Evolutionary conservation across 2,113 vertebrate species (phyloP), one percentile per base, ranked within the genome.

Genomic region (Synodontis membranacea): DNA sequence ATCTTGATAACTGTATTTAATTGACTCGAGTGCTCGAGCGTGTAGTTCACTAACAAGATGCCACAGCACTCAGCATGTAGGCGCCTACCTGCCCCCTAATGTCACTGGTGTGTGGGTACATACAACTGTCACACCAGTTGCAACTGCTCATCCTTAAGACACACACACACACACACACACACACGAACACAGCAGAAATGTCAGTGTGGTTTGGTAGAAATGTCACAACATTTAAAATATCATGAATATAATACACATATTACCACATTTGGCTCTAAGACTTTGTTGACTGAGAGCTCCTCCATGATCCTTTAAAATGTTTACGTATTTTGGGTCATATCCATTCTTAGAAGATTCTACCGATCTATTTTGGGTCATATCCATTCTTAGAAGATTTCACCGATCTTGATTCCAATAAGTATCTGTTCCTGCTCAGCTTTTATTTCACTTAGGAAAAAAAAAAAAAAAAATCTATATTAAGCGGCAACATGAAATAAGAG

Each of bases 401-500:
- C 14, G 3, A 74, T 44, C 37, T 44, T 11, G 9, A 44, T 74
- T 44, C 9, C 15, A 70, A 8, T 21, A 39, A 70, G 7, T 28
- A 25, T 17, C 8, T 42, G 46, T 75, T 48, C 14, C 25, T 48
- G 25, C 14, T n/a, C 28, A 17, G 17, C 19, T 48, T 8, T 15
- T n/a, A 48, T 68, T 39, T 39, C 44, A 74, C 44, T 74, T 10
- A 72, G n/a, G n/a, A n/a, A n/a, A n/a, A n/a, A n/a, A n/a, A n/a
- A n/a, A n/a, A n/a, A 42, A 12, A 25, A 25, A 25, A 74, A 44
- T 14, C 37, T 74, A 84, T 84, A 92, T 48, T 74, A 83, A 84
- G 79, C 70, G 89, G 50, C 84, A 84, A 87, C 80, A 60, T 72
- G 87, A 86, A 82, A 89, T 90, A 90, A 94, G 93, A 93, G 89